These are phyloP conservation scores for Drosophila trapezifrons DNA, from an alignment of 1,140 invertebrate genomes.

Conservation along the genomic window DNA sequence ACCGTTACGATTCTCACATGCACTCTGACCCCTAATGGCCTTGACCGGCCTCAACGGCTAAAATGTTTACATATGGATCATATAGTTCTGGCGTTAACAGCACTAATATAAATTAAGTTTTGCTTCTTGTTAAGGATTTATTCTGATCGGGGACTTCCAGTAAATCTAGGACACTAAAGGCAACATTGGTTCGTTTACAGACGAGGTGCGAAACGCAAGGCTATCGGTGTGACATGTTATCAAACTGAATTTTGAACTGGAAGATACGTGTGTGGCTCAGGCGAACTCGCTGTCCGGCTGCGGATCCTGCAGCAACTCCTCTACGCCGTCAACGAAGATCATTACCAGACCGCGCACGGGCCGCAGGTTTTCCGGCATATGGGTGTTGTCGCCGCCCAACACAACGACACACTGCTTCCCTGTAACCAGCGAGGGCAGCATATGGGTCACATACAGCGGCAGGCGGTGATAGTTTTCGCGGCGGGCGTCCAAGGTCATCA, in stretches of 20 bases:
- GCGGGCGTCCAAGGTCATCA: constrained; percentile 46
- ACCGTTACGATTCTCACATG: no score
- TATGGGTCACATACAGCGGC: constrained; percentile 39
- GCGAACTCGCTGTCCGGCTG: constrained; percentile 14
- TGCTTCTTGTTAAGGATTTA: not conserved
- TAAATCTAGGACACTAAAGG: constrained; percentile 9
- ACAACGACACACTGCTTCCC: constrained; percentile 58
- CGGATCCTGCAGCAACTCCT: constrained; percentile 29
- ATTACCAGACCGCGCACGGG: constrained; percentile 50
- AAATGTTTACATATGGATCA: no score
- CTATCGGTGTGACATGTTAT: not conserved
- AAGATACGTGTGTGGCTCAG: constrained; percentile 4
- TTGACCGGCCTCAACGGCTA: no score
- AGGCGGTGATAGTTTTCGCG: constrained; percentile 43
- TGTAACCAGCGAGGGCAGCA: constrained; percentile 27
- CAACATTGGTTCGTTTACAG: constrained; percentile 7
- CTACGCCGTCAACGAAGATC: constrained; percentile 63
- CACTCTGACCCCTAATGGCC: no score
- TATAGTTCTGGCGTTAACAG: not conserved
- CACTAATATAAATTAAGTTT: not conserved
- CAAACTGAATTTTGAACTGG: constrained; percentile 35
- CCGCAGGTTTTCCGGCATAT: constrained; percentile 63
- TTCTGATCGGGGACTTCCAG: not conserved
- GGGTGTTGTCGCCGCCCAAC: constrained; percentile 52
- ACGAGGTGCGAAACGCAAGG: not conserved